Percentiles rank a stretch among this genome's conserved stretches.
These are phyloP conservation scores for Melanotaenia parkinsoni DNA, from an alignment of 2,797 vertebrate species.

Conservation along the genomic window DNA sequence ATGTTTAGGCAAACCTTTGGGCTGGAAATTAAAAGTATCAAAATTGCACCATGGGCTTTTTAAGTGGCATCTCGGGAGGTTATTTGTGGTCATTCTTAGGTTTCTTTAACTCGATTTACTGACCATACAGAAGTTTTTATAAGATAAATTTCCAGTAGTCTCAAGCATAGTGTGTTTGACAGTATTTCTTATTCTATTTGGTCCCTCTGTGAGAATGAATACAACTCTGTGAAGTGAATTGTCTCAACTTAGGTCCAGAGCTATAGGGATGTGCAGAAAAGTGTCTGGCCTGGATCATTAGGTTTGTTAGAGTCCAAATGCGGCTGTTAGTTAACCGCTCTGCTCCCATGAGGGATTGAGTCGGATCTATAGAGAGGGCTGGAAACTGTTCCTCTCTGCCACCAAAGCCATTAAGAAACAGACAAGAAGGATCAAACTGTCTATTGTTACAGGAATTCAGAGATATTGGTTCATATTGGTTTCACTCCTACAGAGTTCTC, in stretches of 20 bases:
- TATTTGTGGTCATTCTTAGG: constrained; percentile 12
- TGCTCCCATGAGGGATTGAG: constrained; percentile 36
- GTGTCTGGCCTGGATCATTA: constrained; percentile 42
- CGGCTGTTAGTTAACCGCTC: constrained; percentile 48
- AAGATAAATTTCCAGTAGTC: neutral
- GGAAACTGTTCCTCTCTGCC: constrained; percentile 36
- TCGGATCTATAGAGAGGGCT: constrained; percentile 57
- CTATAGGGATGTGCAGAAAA: constrained; percentile 4
- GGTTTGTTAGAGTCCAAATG: constrained; percentile 46
- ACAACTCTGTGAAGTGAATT: constrained; percentile 6
- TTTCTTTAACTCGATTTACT: constrained; percentile 12
- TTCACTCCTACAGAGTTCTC: constrained; percentile 17
- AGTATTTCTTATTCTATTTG: neutral
- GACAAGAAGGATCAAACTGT: constrained; percentile 15
- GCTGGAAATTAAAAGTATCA: constrained; percentile 8
- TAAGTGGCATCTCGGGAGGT: constrained; percentile 17
- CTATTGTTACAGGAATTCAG: constrained; percentile 21
- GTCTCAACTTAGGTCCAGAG: constrained; percentile 6
- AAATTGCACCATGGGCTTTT: constrained; percentile 34
- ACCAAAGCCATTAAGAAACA: constrained; percentile 49
- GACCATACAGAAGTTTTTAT: constrained; percentile 11
- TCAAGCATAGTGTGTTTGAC: neutral
- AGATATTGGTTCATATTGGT: constrained; percentile 26
- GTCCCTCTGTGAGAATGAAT: constrained; percentile 5
- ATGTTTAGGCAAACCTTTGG: neutral